Evolutionary conservation across 2,797 vertebrate genomes (phyloP), one percentile per base, ranked within the genome.

Genomic region (Xenopus petersii): DNA sequence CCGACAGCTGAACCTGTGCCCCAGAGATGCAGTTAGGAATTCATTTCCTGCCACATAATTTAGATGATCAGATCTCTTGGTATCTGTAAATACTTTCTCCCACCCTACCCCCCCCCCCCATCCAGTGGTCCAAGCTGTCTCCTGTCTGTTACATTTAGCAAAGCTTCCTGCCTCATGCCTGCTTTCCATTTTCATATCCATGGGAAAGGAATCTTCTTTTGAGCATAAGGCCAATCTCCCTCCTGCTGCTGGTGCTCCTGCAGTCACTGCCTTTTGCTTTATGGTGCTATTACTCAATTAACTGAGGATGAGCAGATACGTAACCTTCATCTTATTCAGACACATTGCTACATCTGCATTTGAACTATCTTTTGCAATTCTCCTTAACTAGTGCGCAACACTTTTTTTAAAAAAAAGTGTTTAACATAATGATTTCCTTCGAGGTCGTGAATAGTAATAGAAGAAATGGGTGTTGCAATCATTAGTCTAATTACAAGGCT

Each of bases 141-240:
- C 75, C 84, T 85, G 80, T 63, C 83, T 76, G 0, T 81, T 80
- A 72, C 7, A 0, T 79, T 81, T 58, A 26, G 79, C 73, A 1
- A 75, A 78, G 81, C 82, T 91, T 91, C 88, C 89, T 89, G 85
- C 80, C 70, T 65, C 81, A 55, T 88, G 11, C 80, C 84, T 81
- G 79, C 81, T 85, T 88, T 88, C 88, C 88, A 84, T 90, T 92
- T 92, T 91, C 87, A 88, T 81, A 83, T 87, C 87, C 87, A 85
- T 89, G 90, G 88, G 88, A 91, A 92, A 84, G 83, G 83, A 88
- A 88, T 90, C 82, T 75, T 65, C 58, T 76, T 65, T 58, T 36
- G 17, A 79, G 73, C 72, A 68, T 81, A 49, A 64, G 66, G 51
- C 70, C 70, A 58, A 26, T 71, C 2, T 76, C 78, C 76, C 61